Evolutionary conservation across 2,797 vertebrate genomes (phyloP), one percentile per base, ranked within the genome.

Genomic region (Myotis daubentonii): DNA sequence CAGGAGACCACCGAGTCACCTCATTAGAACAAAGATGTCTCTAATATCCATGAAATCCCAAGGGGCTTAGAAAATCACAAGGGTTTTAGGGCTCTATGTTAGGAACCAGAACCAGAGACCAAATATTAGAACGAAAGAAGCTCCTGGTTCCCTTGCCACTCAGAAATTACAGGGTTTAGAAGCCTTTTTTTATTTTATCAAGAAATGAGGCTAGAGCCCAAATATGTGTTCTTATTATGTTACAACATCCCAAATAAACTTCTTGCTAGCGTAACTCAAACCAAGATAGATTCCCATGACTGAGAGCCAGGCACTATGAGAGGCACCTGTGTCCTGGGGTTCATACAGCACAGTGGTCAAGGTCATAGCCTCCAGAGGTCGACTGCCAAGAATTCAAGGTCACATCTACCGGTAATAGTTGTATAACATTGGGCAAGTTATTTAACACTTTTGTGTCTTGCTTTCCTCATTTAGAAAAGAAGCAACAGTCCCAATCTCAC

Each of bases 381-480:
- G 0, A 13, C 19, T 53, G 8, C 22, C 6, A 9, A 19, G n/a
- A 11, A 25, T 22, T 76, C 86, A 22, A 22, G 33, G 41, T 66
- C 25, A 75, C 47, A 44, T 51, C 4, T 44, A 47, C 47, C 12
- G 13, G 47, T 47, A 6, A 70, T 25, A 60, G 28, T 25, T 81
- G n/a, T 51, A 38, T 81, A 76, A 57, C 16, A 7, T n/a, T 19
- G 62, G n/a, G 16, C 3, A 76, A 94, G 23, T 80, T 28, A 60
- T 23, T 36, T 36, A 87, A 47, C 17, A 66, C 8, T 85, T 17
- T 57, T 80, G 53, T 68, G 28, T 78, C 41, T 81, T 89, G 28
- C 20, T 70, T 41, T 83, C 5, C 41, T 91, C 47, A 36, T 78
- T 80, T 44, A 23, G 53, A 83, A 94, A 90, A 86, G 28, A 95